Evolutionary conservation across 2,888 invertebrate genomes (phyloP).

Genomic region (Nasonovia ribisnigri): DNA sequence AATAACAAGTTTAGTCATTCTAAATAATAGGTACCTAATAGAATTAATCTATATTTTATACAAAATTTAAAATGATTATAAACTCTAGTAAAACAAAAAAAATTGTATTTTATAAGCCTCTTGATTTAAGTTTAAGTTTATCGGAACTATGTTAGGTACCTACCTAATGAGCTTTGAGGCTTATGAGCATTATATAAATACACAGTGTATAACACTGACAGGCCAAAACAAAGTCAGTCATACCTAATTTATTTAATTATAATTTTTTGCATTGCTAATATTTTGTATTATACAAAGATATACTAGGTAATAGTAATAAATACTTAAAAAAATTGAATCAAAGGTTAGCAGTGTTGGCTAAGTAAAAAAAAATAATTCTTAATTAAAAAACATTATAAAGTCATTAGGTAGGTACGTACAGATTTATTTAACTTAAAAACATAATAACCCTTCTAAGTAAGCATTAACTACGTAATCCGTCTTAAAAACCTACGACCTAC

Average conservation of each 20-base stretch:
- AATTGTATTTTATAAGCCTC: no score
- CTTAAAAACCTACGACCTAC: background rate
- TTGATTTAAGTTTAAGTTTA: no score
- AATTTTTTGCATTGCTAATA: background rate
- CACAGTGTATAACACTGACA: background rate
- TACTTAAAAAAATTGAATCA: background rate
- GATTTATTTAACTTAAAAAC: background rate
- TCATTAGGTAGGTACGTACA: background rate
- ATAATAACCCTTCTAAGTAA: background rate
- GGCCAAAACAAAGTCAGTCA: background rate
- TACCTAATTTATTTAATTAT: background rate
- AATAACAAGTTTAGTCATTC: background rate
- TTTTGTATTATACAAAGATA: background rate
- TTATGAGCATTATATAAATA: background rate
- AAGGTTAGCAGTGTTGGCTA: background rate
- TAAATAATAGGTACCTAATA: no score
- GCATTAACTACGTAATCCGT: background rate
- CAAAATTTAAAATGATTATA: background rate
- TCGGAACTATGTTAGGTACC: no score
- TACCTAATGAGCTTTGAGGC: no score
- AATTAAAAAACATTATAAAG: constrained; percentile 5
- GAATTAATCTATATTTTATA: background rate
- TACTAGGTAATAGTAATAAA: background rate
- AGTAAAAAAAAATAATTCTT: background rate
- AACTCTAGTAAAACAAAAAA: background rate